Conservation (phyloP, 2,888 invertebrate genomes). For the Metopia argyrocephala region DNA sequence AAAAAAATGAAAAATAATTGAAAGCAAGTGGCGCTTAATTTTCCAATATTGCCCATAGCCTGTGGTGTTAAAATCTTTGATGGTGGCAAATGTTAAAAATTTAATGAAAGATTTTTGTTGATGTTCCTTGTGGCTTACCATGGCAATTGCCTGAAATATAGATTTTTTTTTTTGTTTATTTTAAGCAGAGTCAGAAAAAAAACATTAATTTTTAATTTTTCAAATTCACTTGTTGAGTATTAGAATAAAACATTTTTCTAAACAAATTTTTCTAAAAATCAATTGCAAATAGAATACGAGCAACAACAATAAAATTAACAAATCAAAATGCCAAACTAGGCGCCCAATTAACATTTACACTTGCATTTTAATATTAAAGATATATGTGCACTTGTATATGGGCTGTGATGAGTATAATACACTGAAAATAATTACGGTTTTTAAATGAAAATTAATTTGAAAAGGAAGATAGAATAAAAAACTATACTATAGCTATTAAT, state of each 20-base stretch:
- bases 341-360: slow-evolving; percentile 51
- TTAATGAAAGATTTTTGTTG: background rate
- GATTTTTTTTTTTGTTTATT: slow-evolving; percentile 49
- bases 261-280: slow-evolving; percentile 25
- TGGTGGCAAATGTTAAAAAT: background rate
- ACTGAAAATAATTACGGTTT: background rate
- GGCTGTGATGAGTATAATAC: background rate
- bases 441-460: too few species aligned
- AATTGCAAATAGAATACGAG: slow-evolving; percentile 23
- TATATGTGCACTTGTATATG: background rate
- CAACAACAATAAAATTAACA: background rate
- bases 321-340: slow-evolving; percentile 48
- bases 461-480: too few species aligned
- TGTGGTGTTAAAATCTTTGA: slow-evolving; percentile 45
- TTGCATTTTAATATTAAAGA: slow-evolving; percentile 41
- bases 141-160: slow-evolving; percentile 1
- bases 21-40: slow-evolving; percentile 60
- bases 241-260: background rate
- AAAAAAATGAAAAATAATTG: too few species aligned
- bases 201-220: slow-evolving; percentile 66
- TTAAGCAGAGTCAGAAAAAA: slow-evolving; percentile 32
- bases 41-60: slow-evolving; percentile 58
- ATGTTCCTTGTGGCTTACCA: background rate
- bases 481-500: too few species aligned
- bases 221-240: slow-evolving; percentile 58